Conservation (phyloP, 2,113 vertebrate species). For the Tragelaphus buxtoni region DNA sequence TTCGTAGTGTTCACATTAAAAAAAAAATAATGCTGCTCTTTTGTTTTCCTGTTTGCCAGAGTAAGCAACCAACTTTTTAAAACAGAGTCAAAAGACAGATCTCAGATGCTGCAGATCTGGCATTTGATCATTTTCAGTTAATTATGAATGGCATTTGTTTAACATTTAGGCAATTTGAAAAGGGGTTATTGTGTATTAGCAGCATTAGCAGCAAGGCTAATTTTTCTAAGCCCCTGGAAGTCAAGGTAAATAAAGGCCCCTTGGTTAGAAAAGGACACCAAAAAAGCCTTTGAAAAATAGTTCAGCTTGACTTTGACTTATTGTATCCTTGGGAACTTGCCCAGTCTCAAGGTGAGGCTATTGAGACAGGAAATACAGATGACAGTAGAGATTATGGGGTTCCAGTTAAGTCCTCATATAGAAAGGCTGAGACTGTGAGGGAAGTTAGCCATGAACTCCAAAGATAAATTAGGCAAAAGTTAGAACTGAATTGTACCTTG, state of each 20-base stretch:
- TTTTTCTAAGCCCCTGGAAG: conserved; percentile 36
- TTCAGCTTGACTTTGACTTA: conserved; percentile 41
- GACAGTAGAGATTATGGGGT: neutral
- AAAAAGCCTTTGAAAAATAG: conserved; percentile 39
- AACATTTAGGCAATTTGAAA: conserved; percentile 46
- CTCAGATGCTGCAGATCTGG: conserved; percentile 32
- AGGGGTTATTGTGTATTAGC: conserved; percentile 40
- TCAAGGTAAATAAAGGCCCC: conserved; percentile 54
- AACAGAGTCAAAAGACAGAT: neutral
- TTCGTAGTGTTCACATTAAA: neutral
- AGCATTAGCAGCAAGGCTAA: neutral
- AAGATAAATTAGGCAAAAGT: neutral
- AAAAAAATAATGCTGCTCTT: neutral
- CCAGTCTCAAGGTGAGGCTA: conserved; percentile 45
- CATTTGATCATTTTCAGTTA: conserved; percentile 55
- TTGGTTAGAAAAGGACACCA: conserved; percentile 39
- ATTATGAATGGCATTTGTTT: conserved; percentile 57
- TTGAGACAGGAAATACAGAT: conserved; percentile 30
- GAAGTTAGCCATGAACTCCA: neutral
- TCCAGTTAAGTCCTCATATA: neutral
- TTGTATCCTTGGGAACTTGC: conserved; percentile 10
- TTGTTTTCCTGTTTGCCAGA: neutral
- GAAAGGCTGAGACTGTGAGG: neutral
- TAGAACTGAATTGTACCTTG: neutral
- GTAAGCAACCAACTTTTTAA: neutral